Evolutionary conservation across 2,888 invertebrate species (phyloP).

Genomic region (Tipula confusa): DNA sequence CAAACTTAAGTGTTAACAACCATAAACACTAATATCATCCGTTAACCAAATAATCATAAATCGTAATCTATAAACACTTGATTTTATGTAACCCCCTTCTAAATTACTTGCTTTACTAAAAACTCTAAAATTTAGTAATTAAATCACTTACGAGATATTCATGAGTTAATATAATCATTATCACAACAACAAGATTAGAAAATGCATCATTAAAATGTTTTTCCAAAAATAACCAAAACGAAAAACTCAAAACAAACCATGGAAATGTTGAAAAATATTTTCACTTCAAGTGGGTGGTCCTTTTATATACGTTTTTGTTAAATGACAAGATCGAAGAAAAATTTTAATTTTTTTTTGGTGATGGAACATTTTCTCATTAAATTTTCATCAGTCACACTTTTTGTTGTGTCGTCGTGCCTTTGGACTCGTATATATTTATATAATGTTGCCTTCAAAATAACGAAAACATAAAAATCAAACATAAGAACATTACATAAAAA

Average conservation of each 20-base stretch:
- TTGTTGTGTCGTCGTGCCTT: not conserved
- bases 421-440: not conserved
- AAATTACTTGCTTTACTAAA: not conserved
- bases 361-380: conserved; percentile 17
- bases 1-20: not conserved
- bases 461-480: not conserved
- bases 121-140: not conserved
- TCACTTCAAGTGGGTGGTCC: conserved; percentile 3
- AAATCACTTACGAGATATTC: not conserved
- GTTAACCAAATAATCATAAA: not conserved
- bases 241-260: conserved; percentile 1
- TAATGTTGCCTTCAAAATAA: not conserved
- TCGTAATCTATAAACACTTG: not conserved
- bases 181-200: not conserved
- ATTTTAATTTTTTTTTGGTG: too few relatives aligned
- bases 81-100: not conserved
- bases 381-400: conserved; percentile 25
- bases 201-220: not conserved
- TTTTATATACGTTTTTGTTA: not conserved
- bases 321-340: not conserved
- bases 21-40: not conserved
- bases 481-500: conserved; percentile 15
- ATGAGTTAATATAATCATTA: not conserved
- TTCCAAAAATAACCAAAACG: not conserved
- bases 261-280: not conserved